Evolutionary conservation across 2,888 invertebrate genomes (phyloP), one percentile per base, ranked within the genome.

Genomic region (Fabriciana adippe): DNA sequence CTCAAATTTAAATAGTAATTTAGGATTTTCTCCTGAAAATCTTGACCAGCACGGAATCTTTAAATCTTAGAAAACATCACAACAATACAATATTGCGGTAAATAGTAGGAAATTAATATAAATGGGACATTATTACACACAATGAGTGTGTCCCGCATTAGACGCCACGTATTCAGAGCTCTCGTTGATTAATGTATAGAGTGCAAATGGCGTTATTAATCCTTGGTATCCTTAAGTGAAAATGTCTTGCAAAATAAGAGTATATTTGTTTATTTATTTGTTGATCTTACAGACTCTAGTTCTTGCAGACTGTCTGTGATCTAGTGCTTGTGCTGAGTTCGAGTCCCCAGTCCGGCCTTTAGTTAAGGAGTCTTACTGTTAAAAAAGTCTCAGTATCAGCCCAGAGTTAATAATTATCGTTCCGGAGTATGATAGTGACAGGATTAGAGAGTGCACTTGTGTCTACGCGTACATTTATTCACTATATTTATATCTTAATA

Each of bases 101-200:
- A 47, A 59, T 48, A 48, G n/a, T n/a, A 59, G 47, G 48, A 59
- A 59, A 59, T 59, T 31, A 48, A 59, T 59, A 59, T 59, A 48
- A 59, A 48, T 59, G 47, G 31, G 14, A n/a, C 31, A 59, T 59
- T 59, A 59, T 59, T 48, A 48, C 48, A 59, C 48, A 59, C 48
- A 59, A 59, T 59, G 48, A 59, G 59, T 3, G 26, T 48, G 48
- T 31, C 59, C 48, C 31, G n/a, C 59, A 16, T 48, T 59, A 47
- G 57, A 26, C 21, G n/a, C 26, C 47, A 26, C 59, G 31, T 48
- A 16, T 57, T 57, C 48, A 59, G 26, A n/a, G 16, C 47, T 18
- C 26, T 8, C 11, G 16, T 26, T 48, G 59, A 59, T 59, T 59
- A 59, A 59, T 59, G 59, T 59, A 31, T 48, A n/a, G 59, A 59